phyloP scores from a whole-genome alignment of 2,797 vertebrate species.

The Malurus leucopterus region DNA sequence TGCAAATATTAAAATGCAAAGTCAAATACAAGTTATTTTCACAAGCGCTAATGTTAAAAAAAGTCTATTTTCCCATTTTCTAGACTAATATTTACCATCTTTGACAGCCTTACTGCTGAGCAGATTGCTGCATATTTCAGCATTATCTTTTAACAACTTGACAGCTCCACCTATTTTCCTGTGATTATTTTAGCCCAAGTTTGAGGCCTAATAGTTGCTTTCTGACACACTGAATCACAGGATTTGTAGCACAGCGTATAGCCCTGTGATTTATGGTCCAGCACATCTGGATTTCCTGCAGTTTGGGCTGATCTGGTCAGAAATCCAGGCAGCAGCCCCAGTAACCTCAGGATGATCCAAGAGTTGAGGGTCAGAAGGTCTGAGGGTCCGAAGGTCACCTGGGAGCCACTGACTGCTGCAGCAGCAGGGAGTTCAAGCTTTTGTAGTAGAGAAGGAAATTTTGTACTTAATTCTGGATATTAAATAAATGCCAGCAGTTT shows the following conservation, averaged over 20 bases:
- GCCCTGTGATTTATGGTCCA: slow-evolving; percentile 20
- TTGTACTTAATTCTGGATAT: background rate
- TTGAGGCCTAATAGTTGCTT: slow-evolving; percentile 44
- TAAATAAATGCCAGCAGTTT: background rate
- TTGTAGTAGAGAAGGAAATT: background rate
- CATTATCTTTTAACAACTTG: slow-evolving; percentile 63
- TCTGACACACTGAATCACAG: slow-evolving; percentile 31
- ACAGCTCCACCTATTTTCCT: slow-evolving; percentile 59
- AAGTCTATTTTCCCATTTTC: slow-evolving; percentile 14
- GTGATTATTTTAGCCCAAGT: slow-evolving; percentile 51
- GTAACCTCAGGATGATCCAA: background rate
- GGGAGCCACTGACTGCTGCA: background rate
- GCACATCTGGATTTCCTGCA: background rate
- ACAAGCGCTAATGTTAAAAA: slow-evolving; percentile 15
- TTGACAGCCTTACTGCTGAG: slow-evolving; percentile 31
- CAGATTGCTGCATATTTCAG: slow-evolving; percentile 53
- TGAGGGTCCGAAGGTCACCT: background rate
- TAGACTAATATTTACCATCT: slow-evolving; percentile 56
- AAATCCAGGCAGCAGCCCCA: background rate
- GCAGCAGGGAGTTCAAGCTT: background rate
- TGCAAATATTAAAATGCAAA: slow-evolving; percentile 19
- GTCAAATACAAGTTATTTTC: slow-evolving; percentile 36
- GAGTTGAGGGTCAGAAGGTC: background rate
- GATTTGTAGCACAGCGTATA: slow-evolving; percentile 13
- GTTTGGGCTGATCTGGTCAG: background rate